Evolutionary conservation across 1,140 invertebrate species (phyloP), one percentile per base, ranked within the genome.

Genomic region (Eupeodes corollae): DNA sequence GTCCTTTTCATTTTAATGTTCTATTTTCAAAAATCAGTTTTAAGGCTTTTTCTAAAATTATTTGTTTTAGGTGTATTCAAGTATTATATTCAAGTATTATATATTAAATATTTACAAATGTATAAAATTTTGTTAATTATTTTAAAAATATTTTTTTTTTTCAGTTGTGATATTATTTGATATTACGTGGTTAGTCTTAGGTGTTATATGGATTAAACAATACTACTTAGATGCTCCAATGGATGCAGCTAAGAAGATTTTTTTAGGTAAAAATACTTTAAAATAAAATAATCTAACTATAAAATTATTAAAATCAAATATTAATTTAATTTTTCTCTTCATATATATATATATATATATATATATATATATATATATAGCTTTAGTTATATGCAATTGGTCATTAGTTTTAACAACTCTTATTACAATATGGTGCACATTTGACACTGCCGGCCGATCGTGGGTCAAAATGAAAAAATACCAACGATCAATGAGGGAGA

Each of bases 381-480:
- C 82, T 54, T 76, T 91, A 56, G 80, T 90, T 49, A 78, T 90
- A 52, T 86, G 80, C 64, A 88, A 88, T 60, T 87, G 83, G 78
- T 77, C 79, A 45, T 76, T 91, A 42, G 63, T 91, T 49, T 71
- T 85, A 33, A 79, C 78, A 18, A 77, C 88, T 15, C 56, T 88
- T 26, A 78, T 88, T 44, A 89, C 85, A 0, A 79, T 86, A 2
- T 91, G 88, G 87, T 92, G 88, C 65, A 85, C 84, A 13, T 93
- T 87, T 65, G 88, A 93, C 69, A 73, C 84, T 0, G 89, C 88
- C 5, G 89, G 88, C 10, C 73, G 86, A 19, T 88, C 86, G n/a
- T 93, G 88, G 88, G 88, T 92, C 0, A 91, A 91, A 71, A 90
- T 92, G 86, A 91, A 91, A 68, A 78, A 85, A 52, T 92, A 88